These are phyloP conservation scores for Acleris cristana DNA, from an alignment of 2,888 invertebrate species.

Conservation along the genomic window DNA sequence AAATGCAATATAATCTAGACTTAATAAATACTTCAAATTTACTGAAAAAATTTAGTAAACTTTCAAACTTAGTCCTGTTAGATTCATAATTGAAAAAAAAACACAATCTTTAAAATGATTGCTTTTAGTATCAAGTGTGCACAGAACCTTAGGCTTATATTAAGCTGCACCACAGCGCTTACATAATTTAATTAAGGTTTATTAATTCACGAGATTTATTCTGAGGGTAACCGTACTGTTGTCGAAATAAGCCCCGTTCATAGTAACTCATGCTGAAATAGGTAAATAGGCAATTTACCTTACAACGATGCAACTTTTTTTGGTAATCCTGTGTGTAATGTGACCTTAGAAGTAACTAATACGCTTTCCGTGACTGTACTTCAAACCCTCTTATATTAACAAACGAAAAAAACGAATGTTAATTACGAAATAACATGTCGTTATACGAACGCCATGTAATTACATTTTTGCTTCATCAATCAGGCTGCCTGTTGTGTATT, in stretches of 20 bases:
- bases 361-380: not conserved
- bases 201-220: constrained; percentile 32
- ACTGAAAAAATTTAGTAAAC: too few relatives aligned
- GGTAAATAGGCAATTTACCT: constrained; percentile 16
- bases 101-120: not conserved
- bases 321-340: too few relatives aligned
- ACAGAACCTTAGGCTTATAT: not conserved
- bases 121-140: not conserved
- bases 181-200: constrained; percentile 33
- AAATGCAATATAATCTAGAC: too few relatives aligned
- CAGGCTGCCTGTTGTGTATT: constrained; percentile 24
- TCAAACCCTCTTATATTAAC: constrained; percentile 10
- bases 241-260: constrained; percentile 30
- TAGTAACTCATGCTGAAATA: constrained; percentile 16
- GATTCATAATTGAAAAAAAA: too few relatives aligned
- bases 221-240: constrained; percentile 27
- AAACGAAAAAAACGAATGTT: constrained; percentile 28
- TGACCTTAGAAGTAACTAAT: too few relatives aligned
- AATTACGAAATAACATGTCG: constrained; percentile 23
- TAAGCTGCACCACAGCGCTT: constrained; percentile 9
- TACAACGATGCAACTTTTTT: too few relatives aligned
- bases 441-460: constrained; percentile 6
- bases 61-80: too few relatives aligned
- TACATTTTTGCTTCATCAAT: constrained; percentile 32
- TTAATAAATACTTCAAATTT: too few relatives aligned